Conservation (phyloP, 2,113 vertebrate species). For the Ameiurus melas region DNA sequence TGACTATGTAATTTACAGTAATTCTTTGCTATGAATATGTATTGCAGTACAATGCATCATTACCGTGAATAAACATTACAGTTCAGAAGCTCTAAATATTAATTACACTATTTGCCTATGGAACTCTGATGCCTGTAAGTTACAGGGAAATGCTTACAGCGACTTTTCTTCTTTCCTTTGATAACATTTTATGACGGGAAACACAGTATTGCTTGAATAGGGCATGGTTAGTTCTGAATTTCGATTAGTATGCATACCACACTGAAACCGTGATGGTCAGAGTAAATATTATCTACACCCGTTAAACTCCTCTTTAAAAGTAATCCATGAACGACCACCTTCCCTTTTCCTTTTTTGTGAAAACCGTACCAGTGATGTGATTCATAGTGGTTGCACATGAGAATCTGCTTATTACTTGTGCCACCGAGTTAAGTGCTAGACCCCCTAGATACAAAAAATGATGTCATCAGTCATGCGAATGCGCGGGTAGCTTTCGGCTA, state of each 20-base stretch:
- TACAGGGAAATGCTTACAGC: neutral
- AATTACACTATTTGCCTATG: too few species aligned
- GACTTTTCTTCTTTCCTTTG: too few species aligned
- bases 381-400: conserved; percentile 35
- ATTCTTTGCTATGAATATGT: neutral
- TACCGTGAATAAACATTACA: neutral
- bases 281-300: neutral
- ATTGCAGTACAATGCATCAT: neutral
- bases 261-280: neutral
- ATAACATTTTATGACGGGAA: neutral
- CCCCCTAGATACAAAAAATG: conserved; percentile 36
- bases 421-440: conserved; percentile 34
- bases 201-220: neutral
- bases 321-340: neutral
- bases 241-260: neutral
- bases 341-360: neutral
- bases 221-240: neutral
- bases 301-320: neutral
- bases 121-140: neutral
- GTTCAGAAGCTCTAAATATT: neutral
- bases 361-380: conserved; percentile 11
- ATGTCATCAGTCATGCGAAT: conserved; percentile 45
- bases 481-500: neutral
- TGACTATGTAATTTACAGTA: neutral
- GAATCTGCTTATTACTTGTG: conserved; percentile 8